These are phyloP conservation scores for Thera britannica DNA, from an alignment of 2,888 invertebrate species.

Conservation along the genomic window DNA sequence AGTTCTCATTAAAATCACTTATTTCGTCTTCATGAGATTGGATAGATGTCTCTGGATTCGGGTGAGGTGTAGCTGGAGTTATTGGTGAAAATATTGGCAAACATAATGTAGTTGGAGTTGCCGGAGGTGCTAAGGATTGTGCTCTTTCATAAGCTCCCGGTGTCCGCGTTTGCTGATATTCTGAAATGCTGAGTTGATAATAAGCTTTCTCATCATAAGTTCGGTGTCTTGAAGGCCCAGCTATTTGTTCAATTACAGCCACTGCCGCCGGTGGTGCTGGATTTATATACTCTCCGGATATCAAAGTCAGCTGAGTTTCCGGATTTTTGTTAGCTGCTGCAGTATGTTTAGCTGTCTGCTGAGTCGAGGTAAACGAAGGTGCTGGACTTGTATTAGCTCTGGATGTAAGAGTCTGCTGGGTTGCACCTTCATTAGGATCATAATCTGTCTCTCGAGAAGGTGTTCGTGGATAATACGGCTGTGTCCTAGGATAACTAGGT, in stretches of 20 bases:
- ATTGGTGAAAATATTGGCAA: conserved; percentile 13
- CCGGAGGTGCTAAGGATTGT: conserved; percentile 34
- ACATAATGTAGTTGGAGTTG: conserved; percentile 33
- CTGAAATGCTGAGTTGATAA: conserved; percentile 38
- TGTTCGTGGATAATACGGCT: conserved; percentile 37
- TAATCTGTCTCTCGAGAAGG: conserved; percentile 38
- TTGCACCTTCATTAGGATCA: conserved; percentile 39
- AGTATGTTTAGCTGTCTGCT: conserved; percentile 37
- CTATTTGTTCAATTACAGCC: conserved; percentile 39
- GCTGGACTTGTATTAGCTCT: conserved; percentile 37
- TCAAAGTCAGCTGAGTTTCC: conserved; percentile 35
- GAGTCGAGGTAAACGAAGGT: conserved; percentile 35
- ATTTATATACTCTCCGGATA: conserved; percentile 35
- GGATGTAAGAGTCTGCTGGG: conserved; percentile 36
- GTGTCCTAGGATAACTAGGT: conserved; percentile 13
- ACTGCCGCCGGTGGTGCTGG: conserved; percentile 38
- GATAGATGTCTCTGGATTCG: conserved; percentile 39
- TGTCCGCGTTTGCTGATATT: conserved; percentile 38
- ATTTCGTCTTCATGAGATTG: conserved; percentile 40
- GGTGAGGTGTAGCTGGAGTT: conserved; percentile 37
- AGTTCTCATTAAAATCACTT: conserved; percentile 38
- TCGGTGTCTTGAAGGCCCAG: conserved; percentile 38
- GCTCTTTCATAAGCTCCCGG: conserved; percentile 37
- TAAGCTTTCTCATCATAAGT: conserved; percentile 35
- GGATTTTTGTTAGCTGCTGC: conserved; percentile 35